Conservation (phyloP, 2,113 vertebrate species). For the Paradoxurus hermaphroditus region DNA sequence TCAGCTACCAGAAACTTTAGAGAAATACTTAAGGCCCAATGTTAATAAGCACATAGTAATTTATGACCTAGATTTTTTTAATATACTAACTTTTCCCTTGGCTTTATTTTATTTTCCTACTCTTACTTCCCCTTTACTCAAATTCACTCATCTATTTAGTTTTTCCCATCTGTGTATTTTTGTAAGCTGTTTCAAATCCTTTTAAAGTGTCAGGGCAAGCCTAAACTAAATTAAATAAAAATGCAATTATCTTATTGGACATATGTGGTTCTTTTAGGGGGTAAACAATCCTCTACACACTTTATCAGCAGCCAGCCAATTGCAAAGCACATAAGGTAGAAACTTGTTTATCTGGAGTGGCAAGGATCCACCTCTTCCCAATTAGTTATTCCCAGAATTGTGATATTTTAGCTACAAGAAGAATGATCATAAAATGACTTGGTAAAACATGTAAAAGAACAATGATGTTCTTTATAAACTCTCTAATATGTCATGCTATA, state of each 20-base stretch:
- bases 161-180: conserved; percentile 35
- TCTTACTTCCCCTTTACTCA: background rate
- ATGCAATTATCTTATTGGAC: background rate
- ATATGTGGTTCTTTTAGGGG: background rate
- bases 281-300: background rate
- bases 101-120: conserved; percentile 48
- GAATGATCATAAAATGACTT: background rate
- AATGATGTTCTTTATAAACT: background rate
- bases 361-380: background rate
- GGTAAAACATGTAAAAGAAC: background rate
- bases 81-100: background rate
- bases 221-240: conserved; percentile 46
- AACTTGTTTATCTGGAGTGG: background rate
- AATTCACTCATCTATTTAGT: conserved; percentile 29
- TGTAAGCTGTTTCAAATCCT: background rate
- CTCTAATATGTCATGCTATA: background rate
- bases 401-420: background rate
- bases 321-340: background rate
- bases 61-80: background rate
- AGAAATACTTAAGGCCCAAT: background rate
- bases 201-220: background rate
- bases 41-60: background rate
- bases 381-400: background rate
- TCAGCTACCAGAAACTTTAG: background rate
- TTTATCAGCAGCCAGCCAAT: background rate